Evolutionary conservation across 2,113 vertebrate species (phyloP).

Genomic region (Thymallus thymallus): DNA sequence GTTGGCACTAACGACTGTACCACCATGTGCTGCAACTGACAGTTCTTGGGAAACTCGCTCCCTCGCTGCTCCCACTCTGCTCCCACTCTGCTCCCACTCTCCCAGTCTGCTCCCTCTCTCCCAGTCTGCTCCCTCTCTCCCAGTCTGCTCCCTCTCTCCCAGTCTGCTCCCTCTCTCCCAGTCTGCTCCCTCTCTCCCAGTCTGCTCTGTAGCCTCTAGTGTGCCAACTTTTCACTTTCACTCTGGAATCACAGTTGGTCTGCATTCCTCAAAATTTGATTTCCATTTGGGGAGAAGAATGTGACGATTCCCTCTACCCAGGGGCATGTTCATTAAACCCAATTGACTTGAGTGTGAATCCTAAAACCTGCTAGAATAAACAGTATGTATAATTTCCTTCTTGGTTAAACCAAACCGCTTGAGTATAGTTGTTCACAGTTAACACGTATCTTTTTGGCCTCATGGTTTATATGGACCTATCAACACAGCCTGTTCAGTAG

Average conservation of each 20-base stretch:
- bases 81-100: slow-evolving; percentile 20
- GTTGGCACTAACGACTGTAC: slow-evolving; percentile 31
- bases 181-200: slow-evolving; percentile 22
- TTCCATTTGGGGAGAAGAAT: not conserved
- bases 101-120: too few species aligned
- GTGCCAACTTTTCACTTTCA: not conserved
- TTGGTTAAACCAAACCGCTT: not conserved
- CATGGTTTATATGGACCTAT: not conserved
- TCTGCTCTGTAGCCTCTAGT: slow-evolving; percentile 8
- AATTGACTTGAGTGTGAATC: slow-evolving; percentile 1
- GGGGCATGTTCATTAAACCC: not conserved
- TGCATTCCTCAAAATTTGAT: not conserved
- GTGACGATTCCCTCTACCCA: not conserved
- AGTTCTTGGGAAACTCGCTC: slow-evolving; percentile 45
- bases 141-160: slow-evolving; percentile 10
- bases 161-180: slow-evolving; percentile 23
- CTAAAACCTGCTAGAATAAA: not conserved
- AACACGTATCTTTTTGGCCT: not conserved
- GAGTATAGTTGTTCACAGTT: not conserved
- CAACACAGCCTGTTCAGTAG: not conserved
- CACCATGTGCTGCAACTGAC: slow-evolving; percentile 32
- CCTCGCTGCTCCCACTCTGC: slow-evolving; percentile 29
- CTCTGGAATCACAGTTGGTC: not conserved
- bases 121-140: slow-evolving; percentile 24
- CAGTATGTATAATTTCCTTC: too few species aligned